Evolutionary conservation across 2,797 vertebrate genomes (phyloP).

Genomic region (Argentina silus): DNA sequence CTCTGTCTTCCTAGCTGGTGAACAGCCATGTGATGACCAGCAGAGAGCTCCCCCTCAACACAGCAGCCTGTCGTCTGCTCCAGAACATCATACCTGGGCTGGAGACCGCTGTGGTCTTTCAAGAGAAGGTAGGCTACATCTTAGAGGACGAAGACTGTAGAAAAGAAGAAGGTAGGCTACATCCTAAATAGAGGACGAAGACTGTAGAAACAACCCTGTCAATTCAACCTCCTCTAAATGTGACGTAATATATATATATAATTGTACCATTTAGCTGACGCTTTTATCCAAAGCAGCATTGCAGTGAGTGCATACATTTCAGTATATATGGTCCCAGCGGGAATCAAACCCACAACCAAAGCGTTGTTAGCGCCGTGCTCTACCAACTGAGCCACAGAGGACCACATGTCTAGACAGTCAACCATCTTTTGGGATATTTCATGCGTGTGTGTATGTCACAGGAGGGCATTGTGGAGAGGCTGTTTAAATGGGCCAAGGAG

Average conservation of each 20-base stretch:
- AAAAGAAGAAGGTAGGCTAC: too few species aligned
- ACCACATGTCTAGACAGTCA: neutral
- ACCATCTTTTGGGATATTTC: neutral
- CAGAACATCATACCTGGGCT: constrained; percentile 98
- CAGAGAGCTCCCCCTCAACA: constrained; percentile 92
- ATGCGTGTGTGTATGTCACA: constrained; percentile 57
- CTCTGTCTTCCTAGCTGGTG: constrained; percentile 81
- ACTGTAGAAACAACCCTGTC: too few species aligned
- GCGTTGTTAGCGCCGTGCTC: too few species aligned
- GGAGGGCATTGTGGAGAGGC: constrained; percentile 98
- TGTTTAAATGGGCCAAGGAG: constrained; percentile 97
- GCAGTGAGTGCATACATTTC: too few species aligned
- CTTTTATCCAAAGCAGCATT: too few species aligned
- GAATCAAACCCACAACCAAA: too few species aligned
- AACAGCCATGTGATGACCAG: constrained; percentile 99
- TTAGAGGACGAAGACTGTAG: neutral
- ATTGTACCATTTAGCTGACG: too few species aligned
- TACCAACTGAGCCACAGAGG: too few species aligned
- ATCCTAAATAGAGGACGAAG: too few species aligned
- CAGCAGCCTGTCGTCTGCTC: constrained; percentile 93
- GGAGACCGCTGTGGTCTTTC: constrained; percentile 98
- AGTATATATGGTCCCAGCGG: too few species aligned
- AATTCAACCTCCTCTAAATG: too few species aligned
- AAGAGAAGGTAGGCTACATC: constrained; percentile 87
- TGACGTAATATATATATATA: too few species aligned